Evolutionary conservation across 2,888 invertebrate genomes (phyloP), one percentile per base, ranked within the genome.

Genomic region (Ypsolopha sequella): DNA sequence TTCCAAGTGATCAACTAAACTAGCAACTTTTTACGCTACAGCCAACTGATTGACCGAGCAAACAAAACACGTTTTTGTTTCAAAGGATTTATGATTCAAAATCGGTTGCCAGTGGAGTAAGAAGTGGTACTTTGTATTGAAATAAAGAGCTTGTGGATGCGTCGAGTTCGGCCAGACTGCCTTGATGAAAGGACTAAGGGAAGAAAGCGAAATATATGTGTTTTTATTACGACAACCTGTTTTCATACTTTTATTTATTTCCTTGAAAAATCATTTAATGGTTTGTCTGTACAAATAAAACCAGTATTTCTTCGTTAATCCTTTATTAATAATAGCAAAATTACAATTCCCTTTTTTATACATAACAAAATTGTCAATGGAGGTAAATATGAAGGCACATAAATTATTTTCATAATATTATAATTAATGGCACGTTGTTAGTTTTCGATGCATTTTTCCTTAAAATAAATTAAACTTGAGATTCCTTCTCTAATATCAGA

Each of bases 201-300:
- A 79, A 75, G 75, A 78, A 84, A 79, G 77, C 76, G 76, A 80
- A 82, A 80, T 84, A 85, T 84, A 84, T 82, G 84, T 84, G 84
- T 84, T 85, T 85, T 82, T 84, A 82, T 85, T 84, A 84, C 72
- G 75, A 79, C 59, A 52, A 48, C 41, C 56, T 74, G 68, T 81
- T 84, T 81, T 64, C 77, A 78, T 77, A n/a, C n/a, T 73, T 63
- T 54, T 71, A 65, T 24, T 24, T 24, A 24, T 24, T 24, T 3
- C 4, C 2, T 3, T 3, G 2, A 24, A 24, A 24, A 24, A 24
- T 4, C 4, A 24, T 4, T 24, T 4, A 24, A 24, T 2, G 24
- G 24, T 24, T 3, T 3, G 24, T 24, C 4, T 45, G 11, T 47
- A 41, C 7, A 43, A 13, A 43, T 6, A 43, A 7, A 43, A 13